These are phyloP conservation scores for Papilio protenor DNA, from an alignment of 2,888 invertebrate genomes.

Conservation along the genomic window DNA sequence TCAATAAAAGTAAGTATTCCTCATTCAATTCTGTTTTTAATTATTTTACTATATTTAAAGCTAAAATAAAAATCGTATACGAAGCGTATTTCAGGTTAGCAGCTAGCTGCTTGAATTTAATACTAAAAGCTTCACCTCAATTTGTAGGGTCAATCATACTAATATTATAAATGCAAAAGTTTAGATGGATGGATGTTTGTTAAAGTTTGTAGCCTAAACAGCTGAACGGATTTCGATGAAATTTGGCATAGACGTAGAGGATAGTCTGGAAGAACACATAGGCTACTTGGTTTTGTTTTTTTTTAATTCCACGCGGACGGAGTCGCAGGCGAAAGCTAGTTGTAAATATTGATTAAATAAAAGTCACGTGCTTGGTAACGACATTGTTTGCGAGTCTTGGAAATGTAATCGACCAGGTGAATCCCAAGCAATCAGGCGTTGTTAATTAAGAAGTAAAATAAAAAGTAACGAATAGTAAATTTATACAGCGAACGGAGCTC, in stretches of 20 bases:
- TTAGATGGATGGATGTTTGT: no score
- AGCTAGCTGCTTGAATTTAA: neutral
- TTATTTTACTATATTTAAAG: neutral
- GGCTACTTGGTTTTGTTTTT: no score
- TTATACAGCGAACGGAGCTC: neutral
- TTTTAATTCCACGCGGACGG: no score
- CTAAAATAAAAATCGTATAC: neutral
- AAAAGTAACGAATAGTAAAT: neutral
- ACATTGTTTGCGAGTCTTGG: neutral
- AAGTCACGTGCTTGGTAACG: neutral
- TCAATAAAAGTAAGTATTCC: slow-evolving; percentile 21
- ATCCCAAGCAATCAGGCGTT: neutral
- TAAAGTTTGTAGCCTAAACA: no score
- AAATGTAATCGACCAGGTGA: neutral
- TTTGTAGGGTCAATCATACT: neutral
- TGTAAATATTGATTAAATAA: neutral
- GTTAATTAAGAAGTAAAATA: neutral
- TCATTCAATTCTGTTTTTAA: slow-evolving; percentile 16
- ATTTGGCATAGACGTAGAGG: no score
- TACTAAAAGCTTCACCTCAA: neutral
- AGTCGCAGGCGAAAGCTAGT: no score
- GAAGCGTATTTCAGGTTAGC: neutral
- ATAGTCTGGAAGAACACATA: no score
- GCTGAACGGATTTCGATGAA: no score
- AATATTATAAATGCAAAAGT: no score